Evolutionary conservation across 1,140 invertebrate genomes (phyloP).

Genomic region (Theocolax elegans): DNA sequence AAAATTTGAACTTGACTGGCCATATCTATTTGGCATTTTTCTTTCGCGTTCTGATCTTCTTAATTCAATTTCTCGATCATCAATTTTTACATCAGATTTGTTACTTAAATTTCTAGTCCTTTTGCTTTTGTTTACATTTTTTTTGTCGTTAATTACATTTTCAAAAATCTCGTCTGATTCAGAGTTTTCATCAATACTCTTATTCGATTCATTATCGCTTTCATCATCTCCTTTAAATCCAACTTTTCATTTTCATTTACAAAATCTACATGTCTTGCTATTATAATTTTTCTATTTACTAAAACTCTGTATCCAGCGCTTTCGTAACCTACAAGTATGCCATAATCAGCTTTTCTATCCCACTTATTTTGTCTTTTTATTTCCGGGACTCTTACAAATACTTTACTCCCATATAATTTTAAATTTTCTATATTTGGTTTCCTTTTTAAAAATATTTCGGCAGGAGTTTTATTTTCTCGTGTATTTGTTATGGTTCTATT

Average conservation of each 20-base stretch:
- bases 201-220: background rate
- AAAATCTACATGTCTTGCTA: too few relatives aligned
- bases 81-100: conserved; percentile 37
- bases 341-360: conserved; percentile 1
- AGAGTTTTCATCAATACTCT: background rate
- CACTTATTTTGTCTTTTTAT: conserved; percentile 5
- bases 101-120: background rate
- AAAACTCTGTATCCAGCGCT: background rate
- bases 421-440: conserved; percentile 9
- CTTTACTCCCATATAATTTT: too few relatives aligned
- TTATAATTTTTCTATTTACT: conserved; percentile 6
- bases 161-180: background rate
- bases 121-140: background rate
- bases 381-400: background rate
- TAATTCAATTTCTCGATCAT: conserved; percentile 14
- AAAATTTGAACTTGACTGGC: background rate
- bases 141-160: conserved; percentile 36
- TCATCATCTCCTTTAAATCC: background rate
- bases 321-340: conserved; percentile 4
- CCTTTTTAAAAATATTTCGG: conserved; percentile 25
- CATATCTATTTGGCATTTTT: background rate
- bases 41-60: conserved; percentile 14
- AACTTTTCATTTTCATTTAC: background rate
- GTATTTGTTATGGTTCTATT: conserved; percentile 54
- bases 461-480: conserved; percentile 53